Percentiles rank a stretch among this genome's conserved stretches.
phyloP scores from a whole-genome alignment of 2,888 invertebrate genomes.

The Oegoconia quadripuncta region DNA sequence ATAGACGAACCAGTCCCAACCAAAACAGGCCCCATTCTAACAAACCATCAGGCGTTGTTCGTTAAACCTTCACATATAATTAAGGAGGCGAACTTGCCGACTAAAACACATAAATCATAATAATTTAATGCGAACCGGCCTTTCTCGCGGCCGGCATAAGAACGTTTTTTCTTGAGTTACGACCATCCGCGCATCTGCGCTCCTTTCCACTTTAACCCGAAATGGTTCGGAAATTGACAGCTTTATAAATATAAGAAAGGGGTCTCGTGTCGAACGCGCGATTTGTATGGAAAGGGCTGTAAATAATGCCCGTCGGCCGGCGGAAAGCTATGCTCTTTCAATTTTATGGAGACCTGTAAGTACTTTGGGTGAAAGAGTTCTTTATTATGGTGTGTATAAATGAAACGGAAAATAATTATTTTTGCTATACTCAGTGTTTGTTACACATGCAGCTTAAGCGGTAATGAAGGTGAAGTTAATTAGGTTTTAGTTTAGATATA shows the following conservation, averaged over 20 bases:
- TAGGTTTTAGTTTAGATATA: too few species aligned
- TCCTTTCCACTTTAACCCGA: conserved; percentile 52
- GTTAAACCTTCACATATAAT: conserved; percentile 69
- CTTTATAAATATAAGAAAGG: conserved; percentile 60
- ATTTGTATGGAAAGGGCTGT: conserved; percentile 42
- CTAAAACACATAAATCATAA: conserved; percentile 77
- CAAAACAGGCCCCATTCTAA: conserved; percentile 2
- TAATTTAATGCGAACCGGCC: conserved; percentile 67
- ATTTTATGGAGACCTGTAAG: conserved; percentile 35
- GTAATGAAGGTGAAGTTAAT: too few species aligned
- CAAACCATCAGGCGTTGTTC: conserved; percentile 42
- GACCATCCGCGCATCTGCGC: conserved; percentile 56
- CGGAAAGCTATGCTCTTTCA: conserved; percentile 25
- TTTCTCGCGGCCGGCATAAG: conserved; percentile 41
- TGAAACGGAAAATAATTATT: conserved; percentile 12
- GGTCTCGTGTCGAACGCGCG: conserved; percentile 23
- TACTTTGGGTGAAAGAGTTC: conserved; percentile 5
- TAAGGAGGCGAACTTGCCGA: conserved; percentile 54
- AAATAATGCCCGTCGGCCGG: conserved; percentile 33
- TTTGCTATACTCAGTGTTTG: background rate
- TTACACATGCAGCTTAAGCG: too few species aligned
- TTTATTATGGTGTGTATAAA: conserved; percentile 21
- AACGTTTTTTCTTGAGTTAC: conserved; percentile 54
- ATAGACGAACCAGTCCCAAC: too few species aligned
- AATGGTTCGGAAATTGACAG: conserved; percentile 63